Conservation (phyloP, 2,888 invertebrate species). For the Latrodectus elegans region DNA sequence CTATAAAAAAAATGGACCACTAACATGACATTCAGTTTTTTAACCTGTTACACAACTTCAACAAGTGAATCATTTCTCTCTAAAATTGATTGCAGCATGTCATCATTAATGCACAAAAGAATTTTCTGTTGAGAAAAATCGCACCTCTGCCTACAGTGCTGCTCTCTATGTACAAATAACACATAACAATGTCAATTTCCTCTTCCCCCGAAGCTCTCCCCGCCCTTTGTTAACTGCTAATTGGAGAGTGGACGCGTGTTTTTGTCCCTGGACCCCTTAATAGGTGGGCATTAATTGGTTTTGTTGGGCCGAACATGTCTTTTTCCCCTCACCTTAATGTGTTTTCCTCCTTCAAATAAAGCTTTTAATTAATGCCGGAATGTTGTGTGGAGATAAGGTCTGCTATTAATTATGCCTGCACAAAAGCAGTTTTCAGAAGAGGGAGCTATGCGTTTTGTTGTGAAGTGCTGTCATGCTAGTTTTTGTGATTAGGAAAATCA, state of each 20-base stretch:
- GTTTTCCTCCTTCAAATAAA: constrained; percentile 28
- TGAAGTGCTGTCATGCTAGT: constrained; percentile 1
- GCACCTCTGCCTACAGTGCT: neutral
- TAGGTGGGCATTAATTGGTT: constrained; percentile 64
- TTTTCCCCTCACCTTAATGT: constrained; percentile 7
- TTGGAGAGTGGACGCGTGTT: constrained; percentile 38
- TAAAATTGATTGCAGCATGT: constrained; percentile 1
- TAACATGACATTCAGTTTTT: neutral
- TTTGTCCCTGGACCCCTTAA: constrained; percentile 46
- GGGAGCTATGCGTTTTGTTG: neutral
- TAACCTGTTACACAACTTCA: neutral
- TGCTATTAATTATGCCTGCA: constrained; percentile 37
- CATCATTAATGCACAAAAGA: constrained; percentile 6
- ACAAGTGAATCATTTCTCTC: constrained; percentile 31
- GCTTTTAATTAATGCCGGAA: constrained; percentile 61
- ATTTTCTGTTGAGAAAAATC: neutral
- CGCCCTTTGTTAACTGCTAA: constrained; percentile 50
- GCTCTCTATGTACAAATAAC: constrained; percentile 14
- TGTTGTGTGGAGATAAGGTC: constrained; percentile 42
- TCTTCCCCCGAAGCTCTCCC: neutral
- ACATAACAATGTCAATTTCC: constrained; percentile 50
- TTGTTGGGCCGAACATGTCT: constrained; percentile 18
- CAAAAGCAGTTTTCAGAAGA: neutral
- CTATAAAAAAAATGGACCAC: too few species aligned
- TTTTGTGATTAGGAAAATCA: neutral